phyloP scores from a whole-genome alignment of 2,888 invertebrate species.

The Tetragonisca angustula region DNA sequence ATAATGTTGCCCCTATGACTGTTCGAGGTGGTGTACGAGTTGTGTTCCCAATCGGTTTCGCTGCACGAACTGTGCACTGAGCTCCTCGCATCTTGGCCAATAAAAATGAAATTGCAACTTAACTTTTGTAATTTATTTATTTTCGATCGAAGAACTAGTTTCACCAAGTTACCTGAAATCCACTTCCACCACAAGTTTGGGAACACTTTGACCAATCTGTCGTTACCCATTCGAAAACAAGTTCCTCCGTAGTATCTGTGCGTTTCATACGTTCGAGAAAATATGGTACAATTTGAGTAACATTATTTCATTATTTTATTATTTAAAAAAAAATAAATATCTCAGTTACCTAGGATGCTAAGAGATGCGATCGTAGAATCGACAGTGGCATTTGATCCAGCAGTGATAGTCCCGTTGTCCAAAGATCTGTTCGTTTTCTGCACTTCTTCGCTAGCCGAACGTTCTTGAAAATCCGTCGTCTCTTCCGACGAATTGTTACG shows the following conservation, averaged over 20 bases:
- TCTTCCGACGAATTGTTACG: constrained; percentile 22
- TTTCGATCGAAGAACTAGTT: background rate
- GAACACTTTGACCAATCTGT: constrained; percentile 95
- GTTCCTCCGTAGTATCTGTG: constrained; percentile 60
- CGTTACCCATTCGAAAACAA: constrained; percentile 91
- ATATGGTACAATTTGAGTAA: background rate
- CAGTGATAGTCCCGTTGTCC: constrained; percentile 16
- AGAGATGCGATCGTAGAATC: constrained; percentile 46
- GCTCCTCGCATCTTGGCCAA: constrained; percentile 88
- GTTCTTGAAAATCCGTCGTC: constrained; percentile 26
- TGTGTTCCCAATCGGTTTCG: constrained; percentile 81
- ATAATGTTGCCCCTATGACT: constrained; percentile 88
- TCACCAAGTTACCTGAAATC: constrained; percentile 85
- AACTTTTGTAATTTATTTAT: background rate
- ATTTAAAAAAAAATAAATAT: background rate
- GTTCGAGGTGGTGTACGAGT: constrained; percentile 77
- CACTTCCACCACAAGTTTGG: constrained; percentile 92
- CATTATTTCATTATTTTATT: background rate
- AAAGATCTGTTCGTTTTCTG: constrained; percentile 37
- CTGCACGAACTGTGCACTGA: constrained; percentile 89
- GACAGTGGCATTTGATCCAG: constrained; percentile 21
- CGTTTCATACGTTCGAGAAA: constrained; percentile 42
- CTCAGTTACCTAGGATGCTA: constrained; percentile 52
- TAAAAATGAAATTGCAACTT: background rate
- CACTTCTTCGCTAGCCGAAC: constrained; percentile 13